Evolutionary conservation across 2,797 vertebrate genomes (phyloP).

Genomic region (Sternarchorhynchus goeldii): DNA sequence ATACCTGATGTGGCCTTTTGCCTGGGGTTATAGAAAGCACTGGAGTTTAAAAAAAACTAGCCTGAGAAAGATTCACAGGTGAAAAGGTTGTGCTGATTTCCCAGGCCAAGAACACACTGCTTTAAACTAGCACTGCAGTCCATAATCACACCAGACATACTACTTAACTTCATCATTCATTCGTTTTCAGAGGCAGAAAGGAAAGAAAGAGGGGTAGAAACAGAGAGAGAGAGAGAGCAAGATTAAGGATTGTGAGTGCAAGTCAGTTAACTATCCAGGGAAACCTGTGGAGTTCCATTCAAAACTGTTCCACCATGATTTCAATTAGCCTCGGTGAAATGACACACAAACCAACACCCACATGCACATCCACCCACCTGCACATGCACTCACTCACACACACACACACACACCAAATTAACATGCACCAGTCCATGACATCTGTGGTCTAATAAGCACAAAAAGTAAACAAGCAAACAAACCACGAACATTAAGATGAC

Average conservation of each 20-base stretch:
- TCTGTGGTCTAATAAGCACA: background rate
- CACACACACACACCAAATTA: background rate
- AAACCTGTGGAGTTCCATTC: slow-evolving; percentile 37
- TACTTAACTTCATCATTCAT: slow-evolving; percentile 15
- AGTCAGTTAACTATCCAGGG: slow-evolving; percentile 26
- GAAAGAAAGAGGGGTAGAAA: slow-evolving; percentile 10
- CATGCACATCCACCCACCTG: background rate
- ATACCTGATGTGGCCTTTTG: slow-evolving; percentile 23
- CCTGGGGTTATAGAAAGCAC: background rate
- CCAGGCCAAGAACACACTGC: slow-evolving; percentile 9
- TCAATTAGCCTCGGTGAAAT: slow-evolving; percentile 5
- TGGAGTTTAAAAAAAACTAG: slow-evolving; percentile 17
- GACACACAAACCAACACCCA: background rate
- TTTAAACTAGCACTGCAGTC: slow-evolving; percentile 38
- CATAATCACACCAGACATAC: slow-evolving; percentile 41
- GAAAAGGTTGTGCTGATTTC: slow-evolving; percentile 22
- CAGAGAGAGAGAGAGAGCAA: slow-evolving; percentile 11
- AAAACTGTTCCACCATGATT: slow-evolving; percentile 16
- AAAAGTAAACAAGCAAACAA: background rate
- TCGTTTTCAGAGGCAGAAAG: background rate
- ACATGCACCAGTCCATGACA: background rate
- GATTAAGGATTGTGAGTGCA: slow-evolving; percentile 25
- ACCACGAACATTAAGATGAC: background rate
- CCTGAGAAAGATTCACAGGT: slow-evolving; percentile 17
- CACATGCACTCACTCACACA: background rate